phyloP scores from a whole-genome alignment of 1,140 invertebrate species.

The Calephelis virginiensis region DNA sequence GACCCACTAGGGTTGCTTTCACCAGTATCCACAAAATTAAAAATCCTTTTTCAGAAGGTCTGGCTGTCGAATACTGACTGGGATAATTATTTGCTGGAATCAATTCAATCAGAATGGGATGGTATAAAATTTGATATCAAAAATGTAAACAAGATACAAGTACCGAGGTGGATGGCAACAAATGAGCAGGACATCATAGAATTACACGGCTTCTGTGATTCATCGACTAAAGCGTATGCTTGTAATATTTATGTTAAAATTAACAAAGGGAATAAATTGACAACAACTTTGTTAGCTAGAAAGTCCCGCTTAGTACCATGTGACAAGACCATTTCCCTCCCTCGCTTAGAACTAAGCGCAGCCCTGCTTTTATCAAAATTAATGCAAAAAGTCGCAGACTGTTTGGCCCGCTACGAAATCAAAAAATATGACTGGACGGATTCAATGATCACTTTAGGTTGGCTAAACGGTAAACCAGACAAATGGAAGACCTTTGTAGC shows the following conservation, averaged over 20 bases:
- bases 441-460: slow-evolving; percentile 55
- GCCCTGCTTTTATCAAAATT: slow-evolving; percentile 41
- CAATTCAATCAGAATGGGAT: slow-evolving; percentile 17
- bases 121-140: slow-evolving; percentile 17
- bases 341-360: slow-evolving; percentile 48
- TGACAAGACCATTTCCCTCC: not conserved
- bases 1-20: slow-evolving; percentile 63
- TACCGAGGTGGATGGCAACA: slow-evolving; percentile 30
- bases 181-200: slow-evolving; percentile 28
- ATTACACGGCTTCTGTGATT: slow-evolving; percentile 56
- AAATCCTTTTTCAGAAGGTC: slow-evolving; percentile 56
- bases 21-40: slow-evolving; percentile 48
- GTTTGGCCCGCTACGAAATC: not conserved
- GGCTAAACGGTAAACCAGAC: slow-evolving; percentile 42
- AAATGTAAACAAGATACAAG: slow-evolving; percentile 19
- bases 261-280: slow-evolving; percentile 4
- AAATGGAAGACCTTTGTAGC: slow-evolving; percentile 52
- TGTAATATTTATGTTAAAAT: slow-evolving; percentile 48
- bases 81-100: slow-evolving; percentile 17
- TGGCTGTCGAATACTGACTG: slow-evolving; percentile 19
- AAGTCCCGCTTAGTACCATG: slow-evolving; percentile 32
- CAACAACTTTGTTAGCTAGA: slow-evolving; percentile 23
- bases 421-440: slow-evolving; percentile 34
- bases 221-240: slow-evolving; percentile 39
- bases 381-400: slow-evolving; percentile 25